A percentile compares a stretch with the other conserved stretches of the same genome.
Evolutionary conservation across 2,888 invertebrate species (phyloP).

Genomic region (Acleris sparsana): DNA sequence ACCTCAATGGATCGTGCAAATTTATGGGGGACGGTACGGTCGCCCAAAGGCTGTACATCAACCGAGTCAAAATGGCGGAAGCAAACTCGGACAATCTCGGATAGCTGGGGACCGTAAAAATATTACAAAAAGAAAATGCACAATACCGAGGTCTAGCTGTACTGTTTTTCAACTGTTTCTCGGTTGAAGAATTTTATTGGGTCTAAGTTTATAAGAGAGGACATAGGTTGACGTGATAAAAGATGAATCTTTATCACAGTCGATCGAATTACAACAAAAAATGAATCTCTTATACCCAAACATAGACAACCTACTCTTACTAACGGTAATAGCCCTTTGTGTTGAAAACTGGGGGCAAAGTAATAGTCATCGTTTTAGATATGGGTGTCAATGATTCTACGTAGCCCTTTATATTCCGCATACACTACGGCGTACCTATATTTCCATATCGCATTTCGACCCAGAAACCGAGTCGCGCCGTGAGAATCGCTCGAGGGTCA

Average conservation of each 20-base stretch:
- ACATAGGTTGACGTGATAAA: too few species aligned
- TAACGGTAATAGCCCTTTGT: slow-evolving; percentile 10
- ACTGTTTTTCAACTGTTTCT: slow-evolving; percentile 26
- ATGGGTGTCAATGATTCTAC: slow-evolving; percentile 32
- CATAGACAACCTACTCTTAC: neutral
- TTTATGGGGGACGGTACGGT: slow-evolving; percentile 51
- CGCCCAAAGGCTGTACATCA: slow-evolving; percentile 38
- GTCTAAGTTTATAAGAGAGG: too few species aligned
- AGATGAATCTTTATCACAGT: neutral
- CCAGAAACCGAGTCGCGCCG: slow-evolving; percentile 55
- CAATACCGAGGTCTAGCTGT: slow-evolving; percentile 21
- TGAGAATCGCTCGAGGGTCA: slow-evolving; percentile 58
- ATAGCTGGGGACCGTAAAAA: slow-evolving; percentile 32
- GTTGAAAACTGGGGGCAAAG: slow-evolving; percentile 15
- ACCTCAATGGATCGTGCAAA: slow-evolving; percentile 56
- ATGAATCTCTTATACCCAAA: neutral
- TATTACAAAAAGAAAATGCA: slow-evolving; percentile 34
- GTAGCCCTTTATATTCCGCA: slow-evolving; percentile 25
- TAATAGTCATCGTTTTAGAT: slow-evolving; percentile 31
- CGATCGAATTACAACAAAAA: neutral
- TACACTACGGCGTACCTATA: slow-evolving; percentile 40
- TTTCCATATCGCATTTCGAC: slow-evolving; percentile 46
- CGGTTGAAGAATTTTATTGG: neutral
- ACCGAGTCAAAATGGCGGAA: slow-evolving; percentile 47
- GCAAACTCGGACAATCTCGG: slow-evolving; percentile 29